Conservation (phyloP, 2,797 vertebrate genomes). For the Spinibarbus caldwelli region DNA sequence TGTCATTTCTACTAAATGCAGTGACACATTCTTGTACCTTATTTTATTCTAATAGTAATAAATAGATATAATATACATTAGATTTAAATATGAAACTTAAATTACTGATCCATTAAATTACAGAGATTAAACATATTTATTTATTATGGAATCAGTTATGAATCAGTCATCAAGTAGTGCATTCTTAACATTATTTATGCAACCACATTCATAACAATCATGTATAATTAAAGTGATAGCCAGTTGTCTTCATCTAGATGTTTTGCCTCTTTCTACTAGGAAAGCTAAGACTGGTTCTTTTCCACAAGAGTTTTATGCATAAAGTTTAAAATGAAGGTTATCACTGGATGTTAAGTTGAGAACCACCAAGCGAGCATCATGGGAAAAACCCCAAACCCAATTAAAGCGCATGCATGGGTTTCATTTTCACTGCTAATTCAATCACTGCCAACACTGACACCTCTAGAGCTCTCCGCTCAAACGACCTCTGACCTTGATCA, state of each 20-base stretch:
- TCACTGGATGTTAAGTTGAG: conserved; percentile 2
- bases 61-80: no score
- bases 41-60: no score
- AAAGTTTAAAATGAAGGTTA: conserved; percentile 45
- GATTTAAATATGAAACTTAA: no score
- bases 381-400: conserved; percentile 48
- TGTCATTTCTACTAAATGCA: no score
- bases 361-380: conserved; percentile 28
- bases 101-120: no score
- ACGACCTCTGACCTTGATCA: conserved; percentile 53
- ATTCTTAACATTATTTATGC: no score
- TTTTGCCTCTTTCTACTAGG: conserved; percentile 14
- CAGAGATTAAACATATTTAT: background rate
- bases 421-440: conserved; percentile 47
- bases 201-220: conserved; percentile 39
- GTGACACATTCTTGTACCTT: no score
- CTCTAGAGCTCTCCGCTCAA: conserved; percentile 28
- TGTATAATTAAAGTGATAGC: conserved; percentile 58
- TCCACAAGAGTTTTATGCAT: background rate
- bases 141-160: background rate
- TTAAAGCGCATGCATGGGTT: conserved; percentile 44
- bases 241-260: conserved; percentile 34
- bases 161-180: background rate
- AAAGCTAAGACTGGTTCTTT: conserved; percentile 18
- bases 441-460: conserved; percentile 52